Base-by-base conservation (phyloP, 2,888 invertebrate species). In the Lypha dubia region DNA sequence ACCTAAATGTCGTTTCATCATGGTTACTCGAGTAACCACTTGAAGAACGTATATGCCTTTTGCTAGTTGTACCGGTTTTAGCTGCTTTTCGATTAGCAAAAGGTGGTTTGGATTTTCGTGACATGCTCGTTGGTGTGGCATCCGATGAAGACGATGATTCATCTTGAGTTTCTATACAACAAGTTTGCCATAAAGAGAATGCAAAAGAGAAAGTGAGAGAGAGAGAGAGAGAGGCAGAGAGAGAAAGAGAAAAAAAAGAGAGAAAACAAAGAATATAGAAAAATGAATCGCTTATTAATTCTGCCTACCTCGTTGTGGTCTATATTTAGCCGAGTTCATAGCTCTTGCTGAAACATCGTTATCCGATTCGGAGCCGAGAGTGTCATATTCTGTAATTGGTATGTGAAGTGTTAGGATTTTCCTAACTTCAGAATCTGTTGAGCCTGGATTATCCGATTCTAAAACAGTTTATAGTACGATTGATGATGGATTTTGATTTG, bases 391-490 rank as follows among this genome's bases (percentile, higher is more conserved):
- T 95, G 96, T 96, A 95, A 96, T 96, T 94, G 96, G 96, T 94
- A 96, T 95, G 95, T 96, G 96, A 93, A 96, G 95, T 93, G 96
- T 96, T 95, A 96, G 93, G 94, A 96, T 96, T 95, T 96, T 96
- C 95, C 96, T 96, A 94, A 96, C 96, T 95, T 97, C 97, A 93
- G 97, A 97, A 95, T 97, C 97, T 94, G 97, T 97, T 93, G 97
- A 97, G 93, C 97, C 97, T 95, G 97, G 95, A 95, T 97, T 97
- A 95, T 97, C 97, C 94, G 96, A 96, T 94, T 97, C 96, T 96
- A 95, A 91, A 92, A 92, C 81, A 92, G 92, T 92, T 92, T 92
- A 84, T 84, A 91, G 91, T 91, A 92, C 91, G 91, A 91, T 91
- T 91, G 91, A 91, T 92, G 91, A 92, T 92, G 91, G 91, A 90